phyloP scores from a whole-genome alignment of 2,888 invertebrate species.

The Brenthis hecate region DNA sequence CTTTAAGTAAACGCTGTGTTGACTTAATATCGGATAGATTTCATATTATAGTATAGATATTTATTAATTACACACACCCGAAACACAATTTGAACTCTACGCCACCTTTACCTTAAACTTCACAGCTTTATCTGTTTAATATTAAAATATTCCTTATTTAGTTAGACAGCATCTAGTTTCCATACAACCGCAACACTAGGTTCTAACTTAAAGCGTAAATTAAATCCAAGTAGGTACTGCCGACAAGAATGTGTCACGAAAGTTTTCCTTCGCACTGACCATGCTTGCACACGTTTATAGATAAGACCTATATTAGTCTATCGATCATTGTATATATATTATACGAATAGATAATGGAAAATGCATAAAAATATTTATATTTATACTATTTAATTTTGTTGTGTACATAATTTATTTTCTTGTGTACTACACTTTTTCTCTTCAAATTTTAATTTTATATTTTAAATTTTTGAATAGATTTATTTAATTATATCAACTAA shows the following conservation, averaged over 20 bases:
- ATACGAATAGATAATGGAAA: no score
- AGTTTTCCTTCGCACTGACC: slow-evolving; percentile 5
- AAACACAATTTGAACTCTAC: not conserved
- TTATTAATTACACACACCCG: not conserved
- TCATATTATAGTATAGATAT: not conserved
- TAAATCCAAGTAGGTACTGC: not conserved
- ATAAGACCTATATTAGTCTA: no score
- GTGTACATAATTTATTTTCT: no score
- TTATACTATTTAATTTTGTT: no score
- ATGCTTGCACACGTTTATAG: not conserved
- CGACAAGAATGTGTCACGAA: slow-evolving; percentile 3
- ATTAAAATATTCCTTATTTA: slow-evolving; percentile 21
- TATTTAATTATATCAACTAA: no score
- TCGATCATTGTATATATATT: no score
- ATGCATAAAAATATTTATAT: no score
- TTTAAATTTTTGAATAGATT: no score
- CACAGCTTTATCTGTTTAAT: slow-evolving; percentile 1
- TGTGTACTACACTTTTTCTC: no score
- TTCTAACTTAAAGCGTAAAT: not conserved
- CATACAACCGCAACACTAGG: slow-evolving; percentile 12
- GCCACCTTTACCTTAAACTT: slow-evolving; percentile 16
- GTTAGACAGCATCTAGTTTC: slow-evolving; percentile 13
- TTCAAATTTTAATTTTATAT: no score
- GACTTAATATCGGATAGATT: no score
- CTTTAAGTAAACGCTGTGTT: no score